These are phyloP conservation scores for Thymallus thymallus DNA, from an alignment of 2,113 vertebrate species.

Conservation along the genomic window DNA sequence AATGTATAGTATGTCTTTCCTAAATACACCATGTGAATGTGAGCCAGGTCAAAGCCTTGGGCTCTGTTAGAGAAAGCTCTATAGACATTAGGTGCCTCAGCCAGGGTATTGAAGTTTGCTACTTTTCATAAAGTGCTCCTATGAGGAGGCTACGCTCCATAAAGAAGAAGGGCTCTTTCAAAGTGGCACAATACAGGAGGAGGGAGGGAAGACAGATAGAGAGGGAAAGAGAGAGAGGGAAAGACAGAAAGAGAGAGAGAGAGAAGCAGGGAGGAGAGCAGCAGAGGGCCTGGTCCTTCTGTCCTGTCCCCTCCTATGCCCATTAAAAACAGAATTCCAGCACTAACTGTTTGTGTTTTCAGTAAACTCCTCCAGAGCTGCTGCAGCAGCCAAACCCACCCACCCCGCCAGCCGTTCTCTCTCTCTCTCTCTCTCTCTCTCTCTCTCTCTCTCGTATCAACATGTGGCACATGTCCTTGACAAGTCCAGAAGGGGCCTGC, in stretches of 20 bases:
- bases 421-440: conserved; percentile 4
- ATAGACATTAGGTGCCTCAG: no score
- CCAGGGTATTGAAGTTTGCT: neutral
- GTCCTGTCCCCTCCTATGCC: conserved; percentile 15
- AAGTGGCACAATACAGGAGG: neutral
- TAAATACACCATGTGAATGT: no score
- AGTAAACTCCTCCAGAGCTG: conserved; percentile 79
- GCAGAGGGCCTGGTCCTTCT: conserved; percentile 26
- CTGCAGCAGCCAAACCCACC: conserved; percentile 75
- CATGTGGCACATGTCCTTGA: conserved; percentile 97
- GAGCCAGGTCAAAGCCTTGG: no score
- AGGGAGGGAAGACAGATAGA: neutral
- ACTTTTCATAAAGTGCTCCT: neutral
- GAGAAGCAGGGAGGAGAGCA: conserved; percentile 10
- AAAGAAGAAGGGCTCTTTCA: neutral
- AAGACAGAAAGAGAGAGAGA: neutral
- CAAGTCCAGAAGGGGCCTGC: conserved; percentile 81
- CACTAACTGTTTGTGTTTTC: conserved; percentile 83
- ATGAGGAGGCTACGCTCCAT: neutral
- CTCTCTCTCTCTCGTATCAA: conserved; percentile 69
- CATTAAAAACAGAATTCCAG: conserved; percentile 83
- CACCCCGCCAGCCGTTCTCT: conserved; percentile 42
- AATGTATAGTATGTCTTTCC: no score
- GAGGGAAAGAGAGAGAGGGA: neutral
- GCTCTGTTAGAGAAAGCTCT: no score